Base-by-base conservation (phyloP, 2,797 vertebrate species). In the Dendrocincla fuliginosa region DNA sequence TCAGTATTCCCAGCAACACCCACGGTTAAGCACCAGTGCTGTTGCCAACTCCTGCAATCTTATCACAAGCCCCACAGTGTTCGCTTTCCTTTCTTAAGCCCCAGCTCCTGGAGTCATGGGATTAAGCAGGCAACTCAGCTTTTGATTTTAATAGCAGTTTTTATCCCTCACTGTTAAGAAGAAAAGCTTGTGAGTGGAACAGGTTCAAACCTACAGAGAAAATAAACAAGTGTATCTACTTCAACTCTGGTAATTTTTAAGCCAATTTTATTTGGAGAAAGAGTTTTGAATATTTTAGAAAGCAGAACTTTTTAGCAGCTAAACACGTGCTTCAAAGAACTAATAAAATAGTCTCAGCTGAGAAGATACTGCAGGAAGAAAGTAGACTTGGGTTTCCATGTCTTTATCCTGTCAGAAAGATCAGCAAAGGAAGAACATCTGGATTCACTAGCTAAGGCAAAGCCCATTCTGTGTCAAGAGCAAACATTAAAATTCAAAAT, bases 41-140 rank as follows among this genome's bases (percentile, higher is more conserved):
- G 42, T 10, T 95, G 96, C 92, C 88, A 95, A 39, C 74, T 91
- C 86, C 92, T 81, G 95, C 84, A 93, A 76, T 42, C 86, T 90
- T 94, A 90, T 79, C 77, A 81, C 57, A 89, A 92, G 44, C 84
- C 83, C 84, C 63, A 49, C 27, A 55, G 69, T 2, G 0, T 69
- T 93, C 4, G 1, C 67, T 78, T 93, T 78, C 59, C 35, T 78
- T 84, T 86, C 92, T 75, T 41, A 92, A 94, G 84, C 23, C 59
- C 50, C 63, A 76, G 3, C 63, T 94, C 60, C 82, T 83, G 81
- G 75, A 92, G 79, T 75, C 69, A 61, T 22, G 25, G 83, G 60
- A 92, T 92, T 87, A 88, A 77, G 64, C 28, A 63, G 35, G 37
- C n/a, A 78, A 59, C 67, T 63, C 70, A 42, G 56, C 44, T 77